A percentile compares a stretch with the other conserved stretches of the same genome.
phyloP scores from a whole-genome alignment of 2,888 invertebrate genomes.

The Synergus itoensis region DNA sequence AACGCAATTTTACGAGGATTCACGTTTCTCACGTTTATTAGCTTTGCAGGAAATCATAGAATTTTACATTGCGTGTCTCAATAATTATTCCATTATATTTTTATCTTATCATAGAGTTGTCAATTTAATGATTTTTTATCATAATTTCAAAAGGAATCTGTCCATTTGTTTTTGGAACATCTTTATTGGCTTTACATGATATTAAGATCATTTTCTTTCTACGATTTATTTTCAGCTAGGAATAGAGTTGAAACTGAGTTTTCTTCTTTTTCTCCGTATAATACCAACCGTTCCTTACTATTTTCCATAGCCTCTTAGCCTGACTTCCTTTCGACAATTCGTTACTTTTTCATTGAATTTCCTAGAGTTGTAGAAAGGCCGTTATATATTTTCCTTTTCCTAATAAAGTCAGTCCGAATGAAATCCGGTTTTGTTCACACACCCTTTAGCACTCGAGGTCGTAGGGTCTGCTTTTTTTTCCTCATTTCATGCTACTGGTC shows the following conservation, averaged over 20 bases:
- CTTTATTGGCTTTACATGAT: no score
- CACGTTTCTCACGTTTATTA: background rate
- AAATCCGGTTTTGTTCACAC: constrained; percentile 10
- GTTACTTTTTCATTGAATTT: constrained; percentile 22
- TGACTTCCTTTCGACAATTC: constrained; percentile 9
- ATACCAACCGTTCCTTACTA: background rate
- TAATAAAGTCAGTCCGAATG: constrained; percentile 8
- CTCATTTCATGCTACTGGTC: constrained; percentile 40
- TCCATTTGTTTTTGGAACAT: no score
- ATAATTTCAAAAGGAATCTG: no score
- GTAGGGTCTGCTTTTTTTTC: constrained; percentile 41
- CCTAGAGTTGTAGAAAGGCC: background rate
- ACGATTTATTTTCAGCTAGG: background rate
- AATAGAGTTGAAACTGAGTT: background rate
- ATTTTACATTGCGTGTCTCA: no score
- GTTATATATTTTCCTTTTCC: background rate
- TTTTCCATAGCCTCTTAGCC: background rate
- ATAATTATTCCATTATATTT: no score
- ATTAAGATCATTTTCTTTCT: background rate
- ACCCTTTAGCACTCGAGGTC: constrained; percentile 29
- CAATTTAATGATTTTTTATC: no score
- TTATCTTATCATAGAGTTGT: no score
- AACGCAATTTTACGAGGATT: background rate
- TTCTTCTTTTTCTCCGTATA: background rate
- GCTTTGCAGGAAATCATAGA: background rate